Conservation (phyloP, 2,797 vertebrate genomes). For the Vultur gryphus region DNA sequence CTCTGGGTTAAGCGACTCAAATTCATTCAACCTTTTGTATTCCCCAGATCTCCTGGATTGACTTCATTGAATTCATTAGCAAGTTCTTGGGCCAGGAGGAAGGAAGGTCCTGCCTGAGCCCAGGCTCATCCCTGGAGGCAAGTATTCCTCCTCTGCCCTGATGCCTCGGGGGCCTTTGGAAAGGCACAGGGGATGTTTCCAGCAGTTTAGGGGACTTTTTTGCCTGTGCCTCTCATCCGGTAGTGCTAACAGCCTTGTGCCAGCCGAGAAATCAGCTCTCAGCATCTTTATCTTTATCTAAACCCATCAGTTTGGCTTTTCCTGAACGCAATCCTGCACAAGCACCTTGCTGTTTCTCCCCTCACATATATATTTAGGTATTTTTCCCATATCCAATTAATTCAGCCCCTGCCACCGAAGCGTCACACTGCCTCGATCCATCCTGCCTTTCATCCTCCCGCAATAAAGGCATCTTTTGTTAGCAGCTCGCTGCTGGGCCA, state of each 20-base stretch:
- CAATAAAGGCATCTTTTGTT: constrained; percentile 27
- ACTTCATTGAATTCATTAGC: not conserved
- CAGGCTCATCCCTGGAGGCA: not conserved
- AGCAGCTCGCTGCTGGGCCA: rapidly evolving
- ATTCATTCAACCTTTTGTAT: not conserved
- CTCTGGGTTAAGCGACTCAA: not conserved
- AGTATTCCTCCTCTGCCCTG: not conserved
- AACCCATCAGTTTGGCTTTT: not conserved
- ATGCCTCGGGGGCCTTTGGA: not conserved
- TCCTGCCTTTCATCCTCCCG: constrained; percentile 18
- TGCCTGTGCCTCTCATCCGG: not conserved
- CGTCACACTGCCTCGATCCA: not conserved
- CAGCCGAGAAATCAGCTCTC: not conserved
- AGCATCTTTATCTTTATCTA: not conserved
- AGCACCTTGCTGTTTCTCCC: not conserved
- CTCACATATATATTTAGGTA: not conserved
- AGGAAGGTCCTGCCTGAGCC: not conserved
- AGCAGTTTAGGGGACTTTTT: not conserved
- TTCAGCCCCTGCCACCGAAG: not conserved
- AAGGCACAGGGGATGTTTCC: not conserved
- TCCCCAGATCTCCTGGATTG: not conserved
- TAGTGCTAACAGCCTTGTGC: not conserved
- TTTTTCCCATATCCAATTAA: constrained; percentile 37
- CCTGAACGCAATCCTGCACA: not conserved
- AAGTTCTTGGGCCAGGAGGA: not conserved